phyloP scores from a whole-genome alignment of 2,113 vertebrate species.

The Zosterops hypoxanthus region DNA sequence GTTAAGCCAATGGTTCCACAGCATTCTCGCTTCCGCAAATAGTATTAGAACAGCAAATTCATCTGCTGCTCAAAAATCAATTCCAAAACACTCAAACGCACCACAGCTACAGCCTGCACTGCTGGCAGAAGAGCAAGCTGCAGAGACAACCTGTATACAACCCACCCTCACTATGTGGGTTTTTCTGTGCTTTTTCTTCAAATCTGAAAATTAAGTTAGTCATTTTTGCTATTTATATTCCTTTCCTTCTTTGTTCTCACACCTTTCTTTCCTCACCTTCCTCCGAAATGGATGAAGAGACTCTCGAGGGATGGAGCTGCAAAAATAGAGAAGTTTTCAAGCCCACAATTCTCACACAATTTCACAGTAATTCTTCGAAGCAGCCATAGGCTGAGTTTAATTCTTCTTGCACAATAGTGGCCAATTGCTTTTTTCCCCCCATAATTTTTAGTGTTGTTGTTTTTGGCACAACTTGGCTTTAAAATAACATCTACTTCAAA shows the following conservation, averaged over 20 bases:
- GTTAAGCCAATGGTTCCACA: background rate
- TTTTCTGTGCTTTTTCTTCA: background rate
- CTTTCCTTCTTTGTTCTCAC: background rate
- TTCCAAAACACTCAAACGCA: background rate
- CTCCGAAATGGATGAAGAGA: background rate
- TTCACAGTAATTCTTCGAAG: background rate
- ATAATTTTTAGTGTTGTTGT: background rate
- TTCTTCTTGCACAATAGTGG: background rate
- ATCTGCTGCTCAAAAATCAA: background rate
- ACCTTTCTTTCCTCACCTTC: background rate
- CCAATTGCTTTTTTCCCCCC: background rate
- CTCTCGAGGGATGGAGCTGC: background rate
- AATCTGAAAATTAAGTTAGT: background rate
- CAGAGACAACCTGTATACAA: background rate
- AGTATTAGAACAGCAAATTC: background rate
- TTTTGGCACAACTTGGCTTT: background rate
- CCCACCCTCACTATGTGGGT: background rate
- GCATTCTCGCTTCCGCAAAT: background rate
- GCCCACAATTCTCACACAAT: background rate
- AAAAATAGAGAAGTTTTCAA: background rate
- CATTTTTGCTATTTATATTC: background rate
- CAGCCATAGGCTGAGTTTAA: background rate
- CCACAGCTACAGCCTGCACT: accelerated
- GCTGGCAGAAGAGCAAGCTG: background rate
- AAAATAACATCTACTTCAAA: background rate